A percentile compares a stretch with the other conserved stretches of the same genome.
Conservation (phyloP, 2,888 invertebrate species). For the Trachelus stipa region DNA sequence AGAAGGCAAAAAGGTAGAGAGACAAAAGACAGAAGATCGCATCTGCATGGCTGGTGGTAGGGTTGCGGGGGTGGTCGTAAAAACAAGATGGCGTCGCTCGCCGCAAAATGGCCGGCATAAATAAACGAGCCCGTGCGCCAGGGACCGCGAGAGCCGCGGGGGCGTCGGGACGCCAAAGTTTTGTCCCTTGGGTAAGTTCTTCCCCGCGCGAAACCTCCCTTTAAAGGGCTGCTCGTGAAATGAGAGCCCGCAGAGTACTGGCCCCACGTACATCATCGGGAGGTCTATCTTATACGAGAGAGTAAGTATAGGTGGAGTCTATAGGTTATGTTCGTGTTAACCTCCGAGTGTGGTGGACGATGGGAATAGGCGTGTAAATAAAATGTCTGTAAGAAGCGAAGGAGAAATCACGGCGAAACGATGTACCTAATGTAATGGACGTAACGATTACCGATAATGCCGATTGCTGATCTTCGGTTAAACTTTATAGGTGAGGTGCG, state of each 20-base stretch:
- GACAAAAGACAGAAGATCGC: slow-evolving; percentile 40
- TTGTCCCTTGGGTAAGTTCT: slow-evolving; percentile 24
- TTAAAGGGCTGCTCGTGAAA: slow-evolving; percentile 3
- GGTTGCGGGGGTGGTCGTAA: slow-evolving; percentile 50
- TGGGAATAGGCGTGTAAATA: background rate
- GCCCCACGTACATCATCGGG: background rate
- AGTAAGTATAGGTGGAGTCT: background rate
- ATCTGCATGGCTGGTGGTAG: slow-evolving; percentile 40
- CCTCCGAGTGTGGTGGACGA: background rate
- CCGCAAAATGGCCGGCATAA: slow-evolving; percentile 60
- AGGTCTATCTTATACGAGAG: background rate
- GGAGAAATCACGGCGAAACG: background rate
- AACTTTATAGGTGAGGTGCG: background rate
- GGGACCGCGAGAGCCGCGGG: slow-evolving; percentile 22
- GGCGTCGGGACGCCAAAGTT: slow-evolving; percentile 29
- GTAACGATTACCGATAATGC: background rate
- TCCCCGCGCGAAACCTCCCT: slow-evolving; percentile 14
- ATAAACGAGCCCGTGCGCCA: slow-evolving; percentile 48
- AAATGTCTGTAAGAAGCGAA: background rate
- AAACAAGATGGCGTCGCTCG: slow-evolving; percentile 60
- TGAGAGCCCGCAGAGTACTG: background rate
- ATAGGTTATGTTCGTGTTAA: background rate
- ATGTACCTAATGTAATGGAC: background rate
- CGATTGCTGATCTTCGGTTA: background rate
- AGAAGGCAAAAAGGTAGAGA: slow-evolving; percentile 11